Conservation (phyloP, 2,888 invertebrate genomes). For the Taenaris catops region DNA sequence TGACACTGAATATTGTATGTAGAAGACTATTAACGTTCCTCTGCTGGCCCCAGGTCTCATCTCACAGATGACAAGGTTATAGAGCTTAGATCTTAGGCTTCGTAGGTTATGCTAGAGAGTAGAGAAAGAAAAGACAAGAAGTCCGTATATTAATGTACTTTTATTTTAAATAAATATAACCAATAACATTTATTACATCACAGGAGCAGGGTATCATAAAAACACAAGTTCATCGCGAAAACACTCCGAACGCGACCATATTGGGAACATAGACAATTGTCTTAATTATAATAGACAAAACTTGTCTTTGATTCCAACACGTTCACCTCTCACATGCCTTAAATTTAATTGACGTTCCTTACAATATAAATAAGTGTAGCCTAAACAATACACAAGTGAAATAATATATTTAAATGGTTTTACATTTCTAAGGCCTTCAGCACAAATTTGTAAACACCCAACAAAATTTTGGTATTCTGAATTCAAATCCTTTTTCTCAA, state of each 20-base stretch:
- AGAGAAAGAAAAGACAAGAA: background rate
- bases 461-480: no score
- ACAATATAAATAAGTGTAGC: conserved; percentile 55
- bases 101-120: no score
- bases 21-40: no score
- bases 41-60: no score
- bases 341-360: conserved; percentile 66
- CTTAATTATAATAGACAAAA: conserved; percentile 3
- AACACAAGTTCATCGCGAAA: conserved; percentile 65
- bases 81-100: no score
- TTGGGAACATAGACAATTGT: conserved; percentile 35
- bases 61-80: no score
- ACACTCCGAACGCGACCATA: conserved; percentile 38
- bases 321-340: conserved; percentile 39
- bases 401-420: no score
- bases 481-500: no score
- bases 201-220: conserved; percentile 77
- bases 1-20: no score
- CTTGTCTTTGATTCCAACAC: conserved; percentile 32
- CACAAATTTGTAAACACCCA: no score
- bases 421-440: no score
- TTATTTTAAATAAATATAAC: conserved; percentile 80
- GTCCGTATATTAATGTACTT: conserved; percentile 72
- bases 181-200: conserved; percentile 80
- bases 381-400: conserved; percentile 42